Conservation (phyloP, 2,113 vertebrate species). For the Zeus faber region DNA sequence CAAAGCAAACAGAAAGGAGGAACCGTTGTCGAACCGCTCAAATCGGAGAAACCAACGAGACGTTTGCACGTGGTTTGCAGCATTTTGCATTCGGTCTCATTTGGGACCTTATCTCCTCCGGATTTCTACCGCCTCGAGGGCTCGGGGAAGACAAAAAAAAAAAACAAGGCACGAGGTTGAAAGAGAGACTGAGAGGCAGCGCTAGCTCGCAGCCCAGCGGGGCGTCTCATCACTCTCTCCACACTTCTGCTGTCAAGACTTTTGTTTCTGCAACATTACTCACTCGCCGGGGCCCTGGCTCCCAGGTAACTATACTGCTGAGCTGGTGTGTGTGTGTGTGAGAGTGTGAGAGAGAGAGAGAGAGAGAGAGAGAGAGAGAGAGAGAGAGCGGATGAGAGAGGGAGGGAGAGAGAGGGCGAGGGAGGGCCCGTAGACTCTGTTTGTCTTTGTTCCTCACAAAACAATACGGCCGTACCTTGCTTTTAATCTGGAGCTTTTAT, state of each 20-base stretch:
- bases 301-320: slow-evolving; percentile 87
- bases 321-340: slow-evolving; percentile 19
- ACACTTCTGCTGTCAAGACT: slow-evolving; percentile 97
- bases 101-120: no score
- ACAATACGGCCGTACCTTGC: slow-evolving; percentile 81
- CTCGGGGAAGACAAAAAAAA: no score
- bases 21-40: no score
- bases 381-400: background rate
- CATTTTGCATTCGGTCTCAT: no score
- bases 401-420: background rate
- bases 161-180: slow-evolving; percentile 35
- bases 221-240: slow-evolving; percentile 95
- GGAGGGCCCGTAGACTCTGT: slow-evolving; percentile 69
- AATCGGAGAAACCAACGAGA: no score
- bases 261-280: slow-evolving; percentile 90
- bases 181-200: slow-evolving; percentile 44
- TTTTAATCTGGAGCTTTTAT: slow-evolving; percentile 75
- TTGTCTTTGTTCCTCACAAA: slow-evolving; percentile 83
- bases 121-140: no score
- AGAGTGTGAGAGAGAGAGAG: slow-evolving; percentile 2
- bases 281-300: slow-evolving; percentile 82
- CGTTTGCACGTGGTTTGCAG: no score
- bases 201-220: slow-evolving; percentile 73
- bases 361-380: slow-evolving; percentile 28
- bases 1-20: no score